Base-by-base conservation (phyloP, 1,140 invertebrate genomes). In the Zophobas morio region DNA sequence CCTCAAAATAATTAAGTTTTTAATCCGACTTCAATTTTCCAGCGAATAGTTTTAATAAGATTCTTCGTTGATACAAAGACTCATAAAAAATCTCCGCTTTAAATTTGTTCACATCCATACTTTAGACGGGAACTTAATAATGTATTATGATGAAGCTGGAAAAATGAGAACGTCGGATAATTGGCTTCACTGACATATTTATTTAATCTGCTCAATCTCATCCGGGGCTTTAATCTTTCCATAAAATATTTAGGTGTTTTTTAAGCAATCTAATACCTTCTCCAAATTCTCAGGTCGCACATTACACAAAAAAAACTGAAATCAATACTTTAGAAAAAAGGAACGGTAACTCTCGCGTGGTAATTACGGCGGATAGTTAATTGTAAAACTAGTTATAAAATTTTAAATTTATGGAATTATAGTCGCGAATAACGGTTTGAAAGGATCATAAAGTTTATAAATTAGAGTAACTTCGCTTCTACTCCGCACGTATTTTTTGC, bases 401-500 rank as follows among this genome's bases (percentile, higher is more conserved):
- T 63, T 63, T 63, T 3, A 36, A 63, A 63, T 36, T 63, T 63
- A 63, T 63, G 57, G 37, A 63, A 39, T 63, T 39, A 36, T 36
- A 8, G 57, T 6, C 37, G 57, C 57, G 39, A 63, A 39, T 63
- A 37, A 39, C 33, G 57, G 6, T 34, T 6, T 6, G 57, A 63
- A 63, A 63, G 57, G 37, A 63, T 56, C 57, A 63, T 63, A 63
- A 63, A 63, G 35, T 63, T 63, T 39, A 32, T 1, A 63, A 63
- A 63, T 63, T 63, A 39, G 6, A 37, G 35, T 39, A 37, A 6
- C 35, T 63, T 39, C 2, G 36, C 35, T 63, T 63, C 36, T 8
- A 36, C 36, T 36, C 35, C 6, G 32, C 39, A 37, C n/a, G 34
- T n/a, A 63, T 34, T 63, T 63, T 63, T 63, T 57, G 54, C 34